A percentile compares a stretch with the other conserved stretches of the same genome.
Conservation (phyloP, 2,888 invertebrate genomes). For the Drosophila meridiana region DNA sequence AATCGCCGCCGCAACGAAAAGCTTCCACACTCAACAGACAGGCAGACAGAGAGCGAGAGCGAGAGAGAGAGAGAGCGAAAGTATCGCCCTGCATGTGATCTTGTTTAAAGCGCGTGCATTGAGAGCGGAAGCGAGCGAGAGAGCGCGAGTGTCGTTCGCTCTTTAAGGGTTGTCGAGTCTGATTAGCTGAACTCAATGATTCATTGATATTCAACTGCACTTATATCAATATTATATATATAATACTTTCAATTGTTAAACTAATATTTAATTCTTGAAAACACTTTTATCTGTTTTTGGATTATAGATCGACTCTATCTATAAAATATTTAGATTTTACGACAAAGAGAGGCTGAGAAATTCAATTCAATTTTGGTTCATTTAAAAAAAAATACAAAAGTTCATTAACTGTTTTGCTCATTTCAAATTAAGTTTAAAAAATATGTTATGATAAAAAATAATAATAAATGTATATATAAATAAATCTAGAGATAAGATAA, state of each 20-base stretch:
- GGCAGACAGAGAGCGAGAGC: slow-evolving; percentile 1
- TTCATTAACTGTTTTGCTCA: neutral
- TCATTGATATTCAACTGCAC: slow-evolving; percentile 1
- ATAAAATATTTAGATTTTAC: neutral
- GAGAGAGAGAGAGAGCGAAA: slow-evolving; percentile 4
- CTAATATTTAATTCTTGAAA: slow-evolving; percentile 3
- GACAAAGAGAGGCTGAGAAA: too few species aligned
- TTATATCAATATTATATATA: neutral
- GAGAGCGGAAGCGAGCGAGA: neutral
- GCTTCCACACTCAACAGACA: slow-evolving; percentile 46
- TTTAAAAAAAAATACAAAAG: neutral
- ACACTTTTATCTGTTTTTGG: neutral
- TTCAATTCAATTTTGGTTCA: neutral
- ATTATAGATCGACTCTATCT: neutral
- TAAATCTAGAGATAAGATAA: too few species aligned
- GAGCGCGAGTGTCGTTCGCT: slow-evolving; percentile 7
- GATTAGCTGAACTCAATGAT: slow-evolving; percentile 9
- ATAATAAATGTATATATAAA: too few species aligned
- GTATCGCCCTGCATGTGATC: slow-evolving; percentile 29
- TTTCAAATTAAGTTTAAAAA: neutral
- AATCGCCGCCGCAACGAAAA: slow-evolving; percentile 64
- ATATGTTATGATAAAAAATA: neutral
- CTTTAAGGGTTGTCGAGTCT: slow-evolving; percentile 46
- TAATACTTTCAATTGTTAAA: neutral
- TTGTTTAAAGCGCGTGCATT: slow-evolving; percentile 4